Percentiles rank a stretch among this genome's conserved stretches.
phyloP scores from a whole-genome alignment of 2,888 invertebrate genomes.

The Hirudinaria manillensis region DNA sequence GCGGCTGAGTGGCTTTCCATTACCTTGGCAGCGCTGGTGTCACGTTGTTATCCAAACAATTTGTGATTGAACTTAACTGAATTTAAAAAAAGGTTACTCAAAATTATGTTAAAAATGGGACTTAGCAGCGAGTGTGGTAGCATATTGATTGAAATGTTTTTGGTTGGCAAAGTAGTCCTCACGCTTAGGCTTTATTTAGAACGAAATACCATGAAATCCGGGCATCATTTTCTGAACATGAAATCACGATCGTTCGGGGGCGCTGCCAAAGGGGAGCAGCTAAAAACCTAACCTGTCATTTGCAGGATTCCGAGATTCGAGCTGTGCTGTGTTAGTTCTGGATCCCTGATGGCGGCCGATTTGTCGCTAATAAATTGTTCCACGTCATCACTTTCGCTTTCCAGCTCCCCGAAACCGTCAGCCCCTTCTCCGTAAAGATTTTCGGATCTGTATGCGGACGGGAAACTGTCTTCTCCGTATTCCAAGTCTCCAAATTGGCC shows the following conservation, averaged over 20 bases:
- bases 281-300: background rate
- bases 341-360: conserved; percentile 20
- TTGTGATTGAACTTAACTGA: no score
- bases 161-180: no score
- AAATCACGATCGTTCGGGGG: background rate
- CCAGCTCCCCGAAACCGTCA: background rate
- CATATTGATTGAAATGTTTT: no score
- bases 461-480: background rate
- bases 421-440: background rate
- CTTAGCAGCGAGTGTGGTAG: background rate
- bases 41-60: no score
- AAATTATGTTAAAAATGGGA: no score
- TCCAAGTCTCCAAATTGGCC: background rate
- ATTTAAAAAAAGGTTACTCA: no score
- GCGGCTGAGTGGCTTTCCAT: no score
- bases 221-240: no score
- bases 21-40: no score
- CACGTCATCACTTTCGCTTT: background rate
- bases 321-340: conserved; percentile 29
- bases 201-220: no score
- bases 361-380: conserved; percentile 1
- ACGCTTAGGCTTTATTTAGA: background rate
- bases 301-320: conserved; percentile 10
- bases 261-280: no score
- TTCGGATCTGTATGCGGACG: background rate